These are phyloP conservation scores for Epinotia bilunana DNA, from an alignment of 2,888 invertebrate species.

Conservation along the genomic window DNA sequence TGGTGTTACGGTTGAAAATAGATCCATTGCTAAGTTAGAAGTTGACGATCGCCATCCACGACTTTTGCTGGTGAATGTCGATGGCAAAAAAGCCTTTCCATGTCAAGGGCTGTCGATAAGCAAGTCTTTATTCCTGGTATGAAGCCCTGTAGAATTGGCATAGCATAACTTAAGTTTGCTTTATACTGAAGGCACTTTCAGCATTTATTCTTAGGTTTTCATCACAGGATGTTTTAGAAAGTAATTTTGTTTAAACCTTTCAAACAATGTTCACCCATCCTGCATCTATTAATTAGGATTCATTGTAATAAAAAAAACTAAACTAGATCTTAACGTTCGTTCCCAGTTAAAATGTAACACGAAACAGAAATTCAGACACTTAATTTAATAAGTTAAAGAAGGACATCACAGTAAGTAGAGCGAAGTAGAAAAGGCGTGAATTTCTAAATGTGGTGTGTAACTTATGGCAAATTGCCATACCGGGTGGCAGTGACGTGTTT, in stretches of 20 bases:
- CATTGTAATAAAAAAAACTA: not conserved
- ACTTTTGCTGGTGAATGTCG: slow-evolving; percentile 69
- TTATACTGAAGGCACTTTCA: slow-evolving; percentile 10
- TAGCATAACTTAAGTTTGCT: slow-evolving; percentile 25
- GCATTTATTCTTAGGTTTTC: slow-evolving; percentile 8
- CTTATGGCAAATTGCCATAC: slow-evolving; percentile 32
- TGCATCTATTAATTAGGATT: too few relatives aligned
- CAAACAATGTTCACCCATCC: too few relatives aligned
- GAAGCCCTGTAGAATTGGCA: slow-evolving; percentile 44
- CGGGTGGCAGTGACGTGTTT: slow-evolving; percentile 5
- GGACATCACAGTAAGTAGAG: slow-evolving; percentile 38
- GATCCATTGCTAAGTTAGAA: slow-evolving; percentile 16
- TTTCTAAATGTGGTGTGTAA: slow-evolving; percentile 20
- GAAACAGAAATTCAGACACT: not conserved
- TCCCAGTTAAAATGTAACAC: not conserved
- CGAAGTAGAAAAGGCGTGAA: slow-evolving; percentile 31
- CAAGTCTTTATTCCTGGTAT: slow-evolving; percentile 73
- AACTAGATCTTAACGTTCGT: not conserved
- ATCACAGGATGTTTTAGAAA: not conserved
- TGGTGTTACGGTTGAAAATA: slow-evolving; percentile 35
- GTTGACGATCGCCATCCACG: slow-evolving; percentile 44
- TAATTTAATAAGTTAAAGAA: slow-evolving; percentile 15
- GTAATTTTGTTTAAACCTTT: too few relatives aligned
- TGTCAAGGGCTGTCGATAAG: slow-evolving; percentile 78
- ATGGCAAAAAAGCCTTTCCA: slow-evolving; percentile 79